Evolutionary conservation across 2,113 vertebrate species (phyloP).

Genomic region (Camelus dromedarius): DNA sequence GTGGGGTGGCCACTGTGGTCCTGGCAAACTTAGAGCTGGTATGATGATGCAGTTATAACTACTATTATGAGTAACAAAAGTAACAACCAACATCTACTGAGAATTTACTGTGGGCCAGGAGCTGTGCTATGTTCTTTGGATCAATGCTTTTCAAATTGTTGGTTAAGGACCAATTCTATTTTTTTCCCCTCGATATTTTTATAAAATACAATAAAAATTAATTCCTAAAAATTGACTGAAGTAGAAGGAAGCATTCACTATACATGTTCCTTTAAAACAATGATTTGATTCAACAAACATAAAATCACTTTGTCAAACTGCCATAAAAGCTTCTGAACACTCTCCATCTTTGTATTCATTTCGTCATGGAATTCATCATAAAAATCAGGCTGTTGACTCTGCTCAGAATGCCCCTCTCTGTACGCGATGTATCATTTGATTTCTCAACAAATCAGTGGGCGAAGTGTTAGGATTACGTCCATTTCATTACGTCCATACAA

Average conservation of each 20-base stretch:
- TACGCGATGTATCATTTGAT: not conserved
- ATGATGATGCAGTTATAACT: not conserved
- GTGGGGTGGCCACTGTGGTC: not conserved
- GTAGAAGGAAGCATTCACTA: not conserved
- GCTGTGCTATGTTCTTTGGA: not conserved
- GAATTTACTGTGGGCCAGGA: not conserved
- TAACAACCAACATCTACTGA: not conserved
- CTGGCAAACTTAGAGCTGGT: not conserved
- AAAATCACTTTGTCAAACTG: not conserved
- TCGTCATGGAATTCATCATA: not conserved
- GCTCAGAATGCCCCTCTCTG: not conserved
- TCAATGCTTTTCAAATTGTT: not conserved
- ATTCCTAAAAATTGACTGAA: not conserved
- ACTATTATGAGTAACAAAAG: not conserved
- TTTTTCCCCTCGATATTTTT: no score
- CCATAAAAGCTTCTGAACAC: not conserved
- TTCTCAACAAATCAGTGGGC: not conserved
- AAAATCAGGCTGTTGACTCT: not conserved
- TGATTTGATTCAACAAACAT: not conserved
- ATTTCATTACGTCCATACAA: no score
- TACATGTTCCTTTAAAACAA: not conserved
- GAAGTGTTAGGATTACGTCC: not conserved
- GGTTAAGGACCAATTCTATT: not conserved
- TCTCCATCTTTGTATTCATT: not conserved
- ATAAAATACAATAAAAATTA: not conserved